Conservation (phyloP, 2,797 vertebrate species). For the Mormyrops boulengeri region DNA sequence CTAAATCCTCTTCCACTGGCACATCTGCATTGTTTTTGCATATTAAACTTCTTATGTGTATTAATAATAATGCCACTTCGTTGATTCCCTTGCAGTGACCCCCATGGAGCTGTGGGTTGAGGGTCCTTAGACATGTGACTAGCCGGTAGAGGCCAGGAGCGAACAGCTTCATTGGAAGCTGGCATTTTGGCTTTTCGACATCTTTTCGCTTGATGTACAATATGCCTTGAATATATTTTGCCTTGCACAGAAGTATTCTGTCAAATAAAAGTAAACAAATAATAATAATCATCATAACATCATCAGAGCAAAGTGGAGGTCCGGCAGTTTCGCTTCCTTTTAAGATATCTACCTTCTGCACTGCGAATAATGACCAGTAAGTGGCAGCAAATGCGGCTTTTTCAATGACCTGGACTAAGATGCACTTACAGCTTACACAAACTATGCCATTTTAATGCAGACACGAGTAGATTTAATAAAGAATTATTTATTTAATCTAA, state of each 20-base stretch:
- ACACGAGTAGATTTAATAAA: background rate
- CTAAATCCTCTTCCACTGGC: background rate
- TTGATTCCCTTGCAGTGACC: background rate
- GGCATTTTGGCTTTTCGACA: background rate
- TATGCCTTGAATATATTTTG: background rate
- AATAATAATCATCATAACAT: background rate
- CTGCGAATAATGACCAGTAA: background rate
- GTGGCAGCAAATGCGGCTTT: background rate
- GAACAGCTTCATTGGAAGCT: background rate
- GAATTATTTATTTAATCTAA: background rate
- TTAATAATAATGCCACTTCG: background rate
- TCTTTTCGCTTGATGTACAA: background rate
- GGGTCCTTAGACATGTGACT: background rate
- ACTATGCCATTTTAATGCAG: background rate
- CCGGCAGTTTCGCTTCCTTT: background rate
- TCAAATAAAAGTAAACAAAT: background rate
- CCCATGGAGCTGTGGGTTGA: background rate
- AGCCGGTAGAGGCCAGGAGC: background rate
- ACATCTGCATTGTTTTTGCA: background rate
- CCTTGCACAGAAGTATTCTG: background rate
- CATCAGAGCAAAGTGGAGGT: background rate
- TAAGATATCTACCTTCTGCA: background rate
- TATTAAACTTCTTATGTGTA: background rate
- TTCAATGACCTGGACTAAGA: background rate
- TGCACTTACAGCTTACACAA: background rate